These are phyloP conservation scores for Eugnorisma glareosa DNA, from an alignment of 2,888 invertebrate species.

Conservation along the genomic window DNA sequence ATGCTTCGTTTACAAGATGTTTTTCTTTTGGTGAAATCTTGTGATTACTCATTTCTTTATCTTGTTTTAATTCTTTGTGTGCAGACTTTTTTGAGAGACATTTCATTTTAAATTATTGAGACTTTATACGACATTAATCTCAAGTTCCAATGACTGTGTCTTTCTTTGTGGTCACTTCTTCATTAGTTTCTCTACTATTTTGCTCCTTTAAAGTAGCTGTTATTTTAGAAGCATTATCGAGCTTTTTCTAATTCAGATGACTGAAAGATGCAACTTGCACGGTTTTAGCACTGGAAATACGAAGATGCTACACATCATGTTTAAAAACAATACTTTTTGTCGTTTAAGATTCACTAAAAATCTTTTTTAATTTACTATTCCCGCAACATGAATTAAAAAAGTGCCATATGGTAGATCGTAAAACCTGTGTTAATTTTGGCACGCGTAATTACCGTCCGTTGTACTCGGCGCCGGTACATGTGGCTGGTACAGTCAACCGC, in stretches of 20 bases:
- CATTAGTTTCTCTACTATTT: not conserved
- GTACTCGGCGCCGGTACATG: conserved; percentile 29
- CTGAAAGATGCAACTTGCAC: not conserved
- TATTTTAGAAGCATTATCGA: not conserved
- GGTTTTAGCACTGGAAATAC: not conserved
- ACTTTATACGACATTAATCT: not conserved
- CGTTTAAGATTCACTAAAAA: not conserved
- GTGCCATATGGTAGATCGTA: conserved; percentile 31
- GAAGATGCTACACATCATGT: not conserved
- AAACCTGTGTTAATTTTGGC: conserved; percentile 51
- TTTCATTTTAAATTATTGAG: not conserved
- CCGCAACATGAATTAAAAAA: conserved; percentile 22
- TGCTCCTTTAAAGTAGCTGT: not conserved
- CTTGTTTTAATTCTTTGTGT: conserved; percentile 10
- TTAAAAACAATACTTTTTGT: not conserved
- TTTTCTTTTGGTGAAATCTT: conserved; percentile 15
- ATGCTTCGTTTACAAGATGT: conserved; percentile 4
- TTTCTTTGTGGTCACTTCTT: not conserved
- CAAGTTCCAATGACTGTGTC: not conserved
- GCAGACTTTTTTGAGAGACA: not conserved
- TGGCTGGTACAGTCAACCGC: conserved; percentile 33
- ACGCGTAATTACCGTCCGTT: conserved; percentile 44
- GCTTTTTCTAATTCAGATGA: not conserved
- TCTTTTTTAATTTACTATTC: not conserved
- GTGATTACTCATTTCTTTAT: conserved; percentile 14